These are phyloP conservation scores for Achroia grisella DNA, from an alignment of 1,140 invertebrate genomes.

Conservation along the genomic window DNA sequence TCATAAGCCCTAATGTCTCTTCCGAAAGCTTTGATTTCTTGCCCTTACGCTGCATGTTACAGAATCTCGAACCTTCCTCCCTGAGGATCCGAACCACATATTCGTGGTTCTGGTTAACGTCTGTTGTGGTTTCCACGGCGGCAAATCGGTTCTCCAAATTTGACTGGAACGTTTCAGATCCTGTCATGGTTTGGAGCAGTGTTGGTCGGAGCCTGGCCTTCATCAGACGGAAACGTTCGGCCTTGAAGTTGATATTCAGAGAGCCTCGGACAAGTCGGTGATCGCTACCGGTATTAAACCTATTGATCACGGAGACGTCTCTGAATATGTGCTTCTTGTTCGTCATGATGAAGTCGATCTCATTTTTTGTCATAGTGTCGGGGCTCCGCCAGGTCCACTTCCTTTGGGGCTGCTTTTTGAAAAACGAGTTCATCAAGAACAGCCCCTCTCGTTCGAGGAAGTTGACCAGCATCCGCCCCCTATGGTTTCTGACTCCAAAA, in stretches of 20 bases:
- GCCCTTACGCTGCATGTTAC: background rate
- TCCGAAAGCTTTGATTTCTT: background rate
- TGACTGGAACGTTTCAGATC: too few species aligned
- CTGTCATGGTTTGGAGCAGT: too few species aligned
- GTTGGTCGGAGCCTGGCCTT: too few species aligned
- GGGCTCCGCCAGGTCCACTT: slow-evolving; percentile 16
- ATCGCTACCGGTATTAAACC: slow-evolving; percentile 18
- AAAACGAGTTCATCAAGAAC: background rate
- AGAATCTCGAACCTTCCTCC: background rate
- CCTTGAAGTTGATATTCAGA: background rate
- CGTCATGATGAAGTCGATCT: slow-evolving; percentile 28
- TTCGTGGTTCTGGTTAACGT: slow-evolving; percentile 3
- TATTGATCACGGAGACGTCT: slow-evolving; percentile 27
- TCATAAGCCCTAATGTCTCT: background rate
- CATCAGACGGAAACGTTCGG: background rate
- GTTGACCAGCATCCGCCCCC: background rate
- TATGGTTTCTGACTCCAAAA: background rate
- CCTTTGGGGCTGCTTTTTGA: slow-evolving; percentile 15
- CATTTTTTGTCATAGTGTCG: slow-evolving; percentile 18
- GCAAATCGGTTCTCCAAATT: slow-evolving; percentile 9
- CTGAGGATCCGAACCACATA: background rate
- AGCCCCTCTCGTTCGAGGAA: too few species aligned
- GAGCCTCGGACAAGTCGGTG: slow-evolving; percentile 8
- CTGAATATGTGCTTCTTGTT: slow-evolving; percentile 22
- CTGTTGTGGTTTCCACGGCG: slow-evolving; percentile 1